Percentiles rank a stretch among this genome's conserved stretches.
Evolutionary conservation across 2,888 invertebrate genomes (phyloP).

Genomic region (Nomada lathburiana): DNA sequence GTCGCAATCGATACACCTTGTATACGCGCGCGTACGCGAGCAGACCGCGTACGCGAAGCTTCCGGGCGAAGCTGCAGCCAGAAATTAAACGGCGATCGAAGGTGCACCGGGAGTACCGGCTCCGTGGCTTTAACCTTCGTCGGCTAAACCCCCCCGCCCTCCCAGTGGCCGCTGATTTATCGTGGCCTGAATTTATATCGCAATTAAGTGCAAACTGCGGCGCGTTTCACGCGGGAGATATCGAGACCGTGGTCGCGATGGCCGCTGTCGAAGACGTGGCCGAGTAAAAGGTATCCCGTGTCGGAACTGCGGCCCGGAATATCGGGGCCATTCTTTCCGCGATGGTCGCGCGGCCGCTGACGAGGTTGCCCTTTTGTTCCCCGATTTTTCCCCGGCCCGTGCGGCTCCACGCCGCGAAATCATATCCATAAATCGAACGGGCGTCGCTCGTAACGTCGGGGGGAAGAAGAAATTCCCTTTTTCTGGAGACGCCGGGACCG

Average conservation of each 20-base stretch:
- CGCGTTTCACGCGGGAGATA: constrained; percentile 59
- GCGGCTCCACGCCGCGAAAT: constrained; percentile 45
- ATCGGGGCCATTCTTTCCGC: constrained; percentile 38
- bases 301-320: constrained; percentile 11
- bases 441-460: constrained; percentile 54
- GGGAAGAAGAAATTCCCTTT: constrained; percentile 76
- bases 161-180: constrained; percentile 61
- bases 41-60: neutral
- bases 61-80: constrained; percentile 28
- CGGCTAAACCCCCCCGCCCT: constrained; percentile 39
- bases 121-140: constrained; percentile 61
- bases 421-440: constrained; percentile 70
- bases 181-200: constrained; percentile 62
- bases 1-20: no score
- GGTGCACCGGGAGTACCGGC: constrained; percentile 41
- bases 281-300: constrained; percentile 50
- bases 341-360: constrained; percentile 15
- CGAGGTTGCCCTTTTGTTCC: constrained; percentile 22
- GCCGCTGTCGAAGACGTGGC: constrained; percentile 19
- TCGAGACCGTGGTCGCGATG: constrained; percentile 56
- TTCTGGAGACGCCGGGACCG: constrained; percentile 58
- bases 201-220: constrained; percentile 70
- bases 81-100: constrained; percentile 69
- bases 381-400: neutral
- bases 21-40: no score